Evolutionary conservation across 2,797 vertebrate genomes (phyloP).

Genomic region (Sylvia borin): DNA sequence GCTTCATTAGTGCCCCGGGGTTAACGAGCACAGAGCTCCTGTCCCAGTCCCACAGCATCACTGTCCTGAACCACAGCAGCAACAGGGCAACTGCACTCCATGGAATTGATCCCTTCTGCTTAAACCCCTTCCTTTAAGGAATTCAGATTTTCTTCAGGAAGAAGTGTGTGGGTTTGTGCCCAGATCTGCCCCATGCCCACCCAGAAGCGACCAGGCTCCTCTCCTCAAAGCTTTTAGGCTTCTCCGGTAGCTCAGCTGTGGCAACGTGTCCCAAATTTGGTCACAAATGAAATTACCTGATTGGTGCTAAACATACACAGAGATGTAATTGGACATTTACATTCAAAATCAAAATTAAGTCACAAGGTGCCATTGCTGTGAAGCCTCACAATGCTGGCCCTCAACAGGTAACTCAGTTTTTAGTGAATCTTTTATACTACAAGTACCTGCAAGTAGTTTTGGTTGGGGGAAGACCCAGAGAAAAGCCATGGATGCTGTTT

Average conservation of each 20-base stretch:
- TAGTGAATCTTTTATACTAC: background rate
- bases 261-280: background rate
- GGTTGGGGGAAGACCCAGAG: background rate
- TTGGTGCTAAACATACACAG: background rate
- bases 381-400: background rate
- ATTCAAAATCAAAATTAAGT: background rate
- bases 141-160: background rate
- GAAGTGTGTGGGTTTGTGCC: background rate
- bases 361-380: background rate
- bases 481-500: background rate
- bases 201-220: background rate
- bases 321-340: background rate
- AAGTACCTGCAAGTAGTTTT: background rate
- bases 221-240: background rate
- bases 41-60: background rate
- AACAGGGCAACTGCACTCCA: constrained; percentile 12
- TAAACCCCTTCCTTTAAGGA: constrained; percentile 18
- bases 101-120: constrained; percentile 20
- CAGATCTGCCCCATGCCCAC: accelerated
- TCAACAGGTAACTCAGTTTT: background rate
- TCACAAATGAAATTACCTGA: background rate
- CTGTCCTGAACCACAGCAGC: background rate
- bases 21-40: background rate
- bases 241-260: background rate
- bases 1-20: background rate